Evolutionary conservation across 2,888 invertebrate species (phyloP), one percentile per base, ranked within the genome.

Genomic region (Plagodis dolabraria): DNA sequence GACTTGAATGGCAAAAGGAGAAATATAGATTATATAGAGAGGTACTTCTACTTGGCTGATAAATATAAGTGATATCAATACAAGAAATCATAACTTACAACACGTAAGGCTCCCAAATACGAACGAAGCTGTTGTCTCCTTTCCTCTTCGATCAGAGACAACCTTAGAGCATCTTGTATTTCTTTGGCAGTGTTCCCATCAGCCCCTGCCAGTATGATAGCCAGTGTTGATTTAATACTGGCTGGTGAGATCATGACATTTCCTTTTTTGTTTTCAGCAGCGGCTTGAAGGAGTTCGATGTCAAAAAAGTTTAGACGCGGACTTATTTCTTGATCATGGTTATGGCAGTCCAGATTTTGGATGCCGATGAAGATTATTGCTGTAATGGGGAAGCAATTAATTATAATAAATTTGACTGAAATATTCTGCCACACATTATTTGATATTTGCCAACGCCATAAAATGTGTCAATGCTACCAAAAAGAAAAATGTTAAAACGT

Each of bases 171-270:
- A 46, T 85, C 86, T 60, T 90, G 82, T 53, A 96, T 91, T 85
- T 96, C 94, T 7, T 83, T 77, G 5, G 94, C 94, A 9, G 95
- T 94, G 0, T 71, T 68, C 5, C 94, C 95, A 8, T 73, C 76
- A 0, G 95, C 93, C 22, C 94, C 95, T 83, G 95, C 95, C 47
- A 94, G 77, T 44, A 96, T 70, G 93, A 95, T 93, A 6, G 93
- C 94, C 49, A 96, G 76, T 0, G 94, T 93, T 0, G 94, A 87
- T 79, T 95, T 96, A 34, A 95, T 88, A 75, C 95, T 95, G 57
- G 94, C 93, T 11, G 96, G 95, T n/a, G 96, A 95, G 4, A 95
- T 79, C 75, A 96, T 88, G 38, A 95, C 88, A 75, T 96, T 96
- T 33, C 93, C 94, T 7, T 43, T 63, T 45, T 74, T 81, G 8